phyloP scores from a whole-genome alignment of 2,888 invertebrate genomes.

The Hymenopus coronatus region DNA sequence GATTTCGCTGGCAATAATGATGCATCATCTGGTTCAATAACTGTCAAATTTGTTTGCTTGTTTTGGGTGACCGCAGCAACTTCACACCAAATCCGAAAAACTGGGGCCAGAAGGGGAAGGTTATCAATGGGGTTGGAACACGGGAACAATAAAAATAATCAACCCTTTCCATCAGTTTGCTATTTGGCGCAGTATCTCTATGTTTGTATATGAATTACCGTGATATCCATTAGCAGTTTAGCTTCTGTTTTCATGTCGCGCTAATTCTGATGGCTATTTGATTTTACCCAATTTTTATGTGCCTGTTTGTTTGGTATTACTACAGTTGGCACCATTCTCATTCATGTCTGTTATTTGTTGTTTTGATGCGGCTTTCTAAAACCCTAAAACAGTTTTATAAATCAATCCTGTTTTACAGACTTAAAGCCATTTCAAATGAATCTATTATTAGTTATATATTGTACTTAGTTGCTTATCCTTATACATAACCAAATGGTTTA shows the following conservation, averaged over 20 bases:
- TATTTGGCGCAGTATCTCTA: neutral
- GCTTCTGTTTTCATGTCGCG: neutral
- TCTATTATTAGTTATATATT: too few relatives aligned
- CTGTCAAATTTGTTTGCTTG: neutral
- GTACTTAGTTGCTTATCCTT: too few relatives aligned
- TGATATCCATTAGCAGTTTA: neutral
- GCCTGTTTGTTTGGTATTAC: neutral
- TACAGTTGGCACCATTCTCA: neutral
- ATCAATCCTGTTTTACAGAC: neutral
- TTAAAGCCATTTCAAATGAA: neutral
- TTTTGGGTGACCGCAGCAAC: neutral
- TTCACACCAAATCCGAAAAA: neutral
- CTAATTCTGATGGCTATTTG: neutral
- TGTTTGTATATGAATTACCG: neutral
- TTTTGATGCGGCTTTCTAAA: neutral
- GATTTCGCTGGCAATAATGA: neutral
- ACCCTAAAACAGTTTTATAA: neutral
- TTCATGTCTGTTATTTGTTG: neutral
- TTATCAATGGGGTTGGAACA: neutral
- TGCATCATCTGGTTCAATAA: neutral
- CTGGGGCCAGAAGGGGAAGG: neutral
- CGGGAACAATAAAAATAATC: neutral
- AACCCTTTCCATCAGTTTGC: neutral
- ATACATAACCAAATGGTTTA: too few relatives aligned
- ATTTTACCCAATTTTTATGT: neutral